Base-by-base conservation (phyloP, 2,797 vertebrate species). In the Florisuga fusca region DNA sequence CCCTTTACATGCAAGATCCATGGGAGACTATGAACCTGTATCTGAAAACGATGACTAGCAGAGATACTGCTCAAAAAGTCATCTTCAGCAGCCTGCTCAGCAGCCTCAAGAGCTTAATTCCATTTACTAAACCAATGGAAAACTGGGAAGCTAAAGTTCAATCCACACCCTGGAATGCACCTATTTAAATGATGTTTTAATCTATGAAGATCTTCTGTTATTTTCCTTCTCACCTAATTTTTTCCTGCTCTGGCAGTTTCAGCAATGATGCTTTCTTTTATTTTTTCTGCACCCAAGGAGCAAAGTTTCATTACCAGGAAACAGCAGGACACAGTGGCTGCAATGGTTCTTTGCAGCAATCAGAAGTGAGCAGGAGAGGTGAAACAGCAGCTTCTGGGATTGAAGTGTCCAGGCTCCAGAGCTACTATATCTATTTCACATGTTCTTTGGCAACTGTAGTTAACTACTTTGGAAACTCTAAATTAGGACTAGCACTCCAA, bases 111-210 rank as follows among this genome's bases (percentile, higher is more conserved):
- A 64, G 43, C 68, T 72, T 66, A 75, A 53, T 54, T 86, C 25
- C 20, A 87, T 86, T 59, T 74, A 90, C 64, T 91, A 69, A 94
- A 92, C 38, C 54, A 83, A 63, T 36, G 74, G 81, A 84, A 91
- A 93, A 29, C 71, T 2, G 7, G 17, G n/a, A 33, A 81, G n/a
- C 26, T 3, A 0, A 94, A 48, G 12, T 18, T 90, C 53, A 63
- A 54, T 90, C 85, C 26, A 2, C 8, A 80, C 67, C 29, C 61
- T 25, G 41, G 12, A 68, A 18, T 55, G 66, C 68, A 89, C 23
- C 17, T 14, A 64, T 51, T 51, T 46, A 67, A 72, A 57, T 16
- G 3, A 55, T 5, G 11, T 18, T 78, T 82, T 33, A 4, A 45
- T 27, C 41, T 31, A 43, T 15, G 51, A 25, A 64, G 6, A 33